Evolutionary conservation across 1,140 invertebrate species (phyloP), one percentile per base, ranked within the genome.

Genomic region (Drosophila bifasciata): DNA sequence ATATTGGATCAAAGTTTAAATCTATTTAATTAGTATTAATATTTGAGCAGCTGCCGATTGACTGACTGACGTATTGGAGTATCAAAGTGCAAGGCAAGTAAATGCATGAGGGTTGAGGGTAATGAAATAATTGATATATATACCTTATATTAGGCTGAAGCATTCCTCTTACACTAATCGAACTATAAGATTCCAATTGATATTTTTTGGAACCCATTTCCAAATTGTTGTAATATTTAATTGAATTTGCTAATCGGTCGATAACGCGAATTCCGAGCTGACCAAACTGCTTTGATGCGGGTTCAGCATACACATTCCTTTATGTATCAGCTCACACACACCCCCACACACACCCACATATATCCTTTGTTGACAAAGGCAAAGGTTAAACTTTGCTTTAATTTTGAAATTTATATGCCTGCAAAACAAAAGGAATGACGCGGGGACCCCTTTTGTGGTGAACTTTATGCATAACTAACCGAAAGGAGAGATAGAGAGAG

Each of bases 391-490:
- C 52, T 76, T 76, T 67, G 62, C 67, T 76, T 79, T 73, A 79
- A 76, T 68, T 79, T 68, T 72, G 61, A 73, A 76, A 79, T 72
- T 64, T 64, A 61, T 60, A 71, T 44, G 56, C 25, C 25, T 44
- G 25, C 21, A 43, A 60, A 43, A 68, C 70, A 73, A 71, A 36
- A 46, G 56, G 68, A 50, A 36, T 1, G 43, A 28, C 36, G 58
- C 19, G 52, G 3, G 49, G 21, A 21, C 43, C 69, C 55, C 60
- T 44, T 80, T 84, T 79, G 78, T 68, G 62, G 59, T 63, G 46
- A 77, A 73, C 72, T 79, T 78, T 83, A 44, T 62, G 63, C 80
- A 80, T 67, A 84, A 71, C 67, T 76, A 76, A 72, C 56, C 51
- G 57, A 70, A 64, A 53, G 21, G 32, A 11, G 39, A 16, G 50